These are phyloP conservation scores for Syrrhaptes paradoxus DNA, from an alignment of 2,113 vertebrate genomes.

Conservation along the genomic window DNA sequence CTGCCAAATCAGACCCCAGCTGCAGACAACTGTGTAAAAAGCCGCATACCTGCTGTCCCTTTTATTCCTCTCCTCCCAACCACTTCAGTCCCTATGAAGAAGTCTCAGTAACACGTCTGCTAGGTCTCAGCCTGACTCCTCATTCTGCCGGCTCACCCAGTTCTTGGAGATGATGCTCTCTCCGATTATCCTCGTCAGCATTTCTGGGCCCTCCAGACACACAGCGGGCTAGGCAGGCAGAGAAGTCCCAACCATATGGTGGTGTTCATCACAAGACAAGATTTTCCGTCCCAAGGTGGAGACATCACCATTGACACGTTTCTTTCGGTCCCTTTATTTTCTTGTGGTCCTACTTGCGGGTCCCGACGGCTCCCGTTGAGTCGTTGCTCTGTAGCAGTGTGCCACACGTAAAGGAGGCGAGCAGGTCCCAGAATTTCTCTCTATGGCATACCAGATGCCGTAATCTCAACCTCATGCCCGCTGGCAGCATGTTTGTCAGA, in stretches of 20 bases:
- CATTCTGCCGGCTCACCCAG: constrained; percentile 56
- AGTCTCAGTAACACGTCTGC: constrained; percentile 42
- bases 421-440: constrained; percentile 17
- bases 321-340: neutral
- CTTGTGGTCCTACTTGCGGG: constrained; percentile 11
- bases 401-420: neutral
- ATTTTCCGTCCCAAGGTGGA: constrained; percentile 40
- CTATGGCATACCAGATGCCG: neutral
- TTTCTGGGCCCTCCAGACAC: constrained; percentile 58
- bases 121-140: constrained; percentile 59
- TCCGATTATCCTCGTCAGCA: constrained; percentile 60
- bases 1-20: constrained; percentile 28
- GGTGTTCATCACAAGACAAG: constrained; percentile 34
- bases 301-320: constrained; percentile 1
- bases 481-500: neutral
- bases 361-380: neutral
- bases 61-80: constrained; percentile 61
- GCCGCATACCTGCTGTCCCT: constrained; percentile 65
- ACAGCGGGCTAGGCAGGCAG: constrained; percentile 50
- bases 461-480: neutral
- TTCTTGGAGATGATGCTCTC: constrained; percentile 57
- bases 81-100: constrained; percentile 57
- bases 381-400: constrained; percentile 17
- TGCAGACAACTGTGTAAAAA: constrained; percentile 31
- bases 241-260: constrained; percentile 42